Conservation (phyloP, 2,888 invertebrate species). For the Salpingus planirostris region DNA sequence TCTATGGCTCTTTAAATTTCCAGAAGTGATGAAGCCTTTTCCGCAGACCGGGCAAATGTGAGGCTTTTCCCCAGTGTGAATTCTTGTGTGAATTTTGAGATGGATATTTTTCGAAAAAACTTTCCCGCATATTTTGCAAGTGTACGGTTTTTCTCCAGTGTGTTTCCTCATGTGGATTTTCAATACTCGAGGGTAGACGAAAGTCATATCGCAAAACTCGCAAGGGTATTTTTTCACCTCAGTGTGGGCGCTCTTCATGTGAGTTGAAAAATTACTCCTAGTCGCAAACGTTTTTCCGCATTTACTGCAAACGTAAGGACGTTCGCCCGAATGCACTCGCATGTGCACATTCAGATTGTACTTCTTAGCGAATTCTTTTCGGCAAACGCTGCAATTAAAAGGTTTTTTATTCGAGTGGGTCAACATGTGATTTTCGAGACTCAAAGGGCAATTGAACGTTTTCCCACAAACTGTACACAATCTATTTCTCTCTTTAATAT, state of each 20-base stretch:
- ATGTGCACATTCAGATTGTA: background rate
- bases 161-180: background rate
- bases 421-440: constrained; percentile 23
- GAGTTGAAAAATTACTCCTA: background rate
- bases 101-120: background rate
- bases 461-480: constrained; percentile 27
- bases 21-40: background rate
- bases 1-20: background rate
- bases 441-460: constrained; percentile 21
- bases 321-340: background rate
- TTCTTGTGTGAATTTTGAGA: background rate
- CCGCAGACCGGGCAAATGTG: background rate
- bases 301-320: background rate
- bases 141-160: background rate
- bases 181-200: background rate
- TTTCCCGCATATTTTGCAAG: background rate
- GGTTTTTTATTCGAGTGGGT: constrained; percentile 16
- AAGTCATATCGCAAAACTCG: background rate
- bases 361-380: constrained; percentile 2
- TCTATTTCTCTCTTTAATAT: no score
- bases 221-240: background rate
- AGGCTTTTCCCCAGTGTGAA: background rate
- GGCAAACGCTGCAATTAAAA: background rate
- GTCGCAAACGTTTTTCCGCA: background rate
- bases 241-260: background rate